Conservation (phyloP, 1,140 invertebrate species). For the Anastatus disparis region DNA sequence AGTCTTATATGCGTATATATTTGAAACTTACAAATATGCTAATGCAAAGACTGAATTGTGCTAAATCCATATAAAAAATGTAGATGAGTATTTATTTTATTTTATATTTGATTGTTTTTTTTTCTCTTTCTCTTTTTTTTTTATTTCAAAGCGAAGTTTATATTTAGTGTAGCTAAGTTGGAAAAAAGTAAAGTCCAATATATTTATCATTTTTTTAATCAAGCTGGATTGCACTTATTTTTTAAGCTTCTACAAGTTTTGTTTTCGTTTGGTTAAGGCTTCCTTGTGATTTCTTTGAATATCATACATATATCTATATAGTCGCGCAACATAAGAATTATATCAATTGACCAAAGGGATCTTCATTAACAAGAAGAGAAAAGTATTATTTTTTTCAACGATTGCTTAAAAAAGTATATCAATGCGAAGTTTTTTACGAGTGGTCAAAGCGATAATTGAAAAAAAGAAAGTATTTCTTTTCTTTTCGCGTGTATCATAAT, state of each 20-base stretch:
- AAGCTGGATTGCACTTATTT: too few relatives aligned
- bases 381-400: background rate
- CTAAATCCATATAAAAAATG: background rate
- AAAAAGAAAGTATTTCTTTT: background rate
- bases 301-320: slow-evolving; percentile 3
- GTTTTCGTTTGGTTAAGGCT: slow-evolving; percentile 31
- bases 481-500: too few relatives aligned
- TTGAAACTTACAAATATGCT: background rate
- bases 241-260: too few relatives aligned
- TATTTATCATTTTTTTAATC: too few relatives aligned
- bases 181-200: too few relatives aligned
- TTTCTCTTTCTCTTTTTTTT: too few relatives aligned
- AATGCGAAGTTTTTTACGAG: background rate
- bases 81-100: too few relatives aligned
- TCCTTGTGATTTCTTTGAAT: slow-evolving; percentile 17
- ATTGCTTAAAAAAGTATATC: background rate
- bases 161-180: too few relatives aligned
- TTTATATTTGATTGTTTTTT: too few relatives aligned
- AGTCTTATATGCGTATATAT: background rate
- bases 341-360: slow-evolving; percentile 13
- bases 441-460: background rate
- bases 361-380: background rate
- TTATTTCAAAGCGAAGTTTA: too few relatives aligned
- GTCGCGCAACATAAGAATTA: background rate
- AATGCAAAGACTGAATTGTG: background rate